phyloP scores from a whole-genome alignment of 2,888 invertebrate species.

The Drosophila borealis region DNA sequence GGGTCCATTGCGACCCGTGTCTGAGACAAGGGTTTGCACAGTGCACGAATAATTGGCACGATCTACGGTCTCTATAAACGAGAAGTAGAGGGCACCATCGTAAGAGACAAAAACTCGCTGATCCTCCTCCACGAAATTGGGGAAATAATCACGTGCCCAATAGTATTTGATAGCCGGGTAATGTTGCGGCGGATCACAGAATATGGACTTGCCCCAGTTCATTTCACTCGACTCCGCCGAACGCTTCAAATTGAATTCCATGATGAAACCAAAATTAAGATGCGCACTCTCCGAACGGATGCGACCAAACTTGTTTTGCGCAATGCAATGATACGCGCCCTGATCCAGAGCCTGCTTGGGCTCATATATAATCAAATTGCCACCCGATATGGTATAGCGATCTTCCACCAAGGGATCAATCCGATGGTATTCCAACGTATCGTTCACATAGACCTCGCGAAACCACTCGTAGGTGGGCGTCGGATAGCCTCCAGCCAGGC shows the following conservation, averaged over 20 bases:
- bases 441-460: conserved; percentile 93
- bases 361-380: conserved; percentile 93
- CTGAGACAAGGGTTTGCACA: conserved; percentile 94
- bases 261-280: conserved; percentile 94
- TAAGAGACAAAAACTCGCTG: conserved; percentile 96
- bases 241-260: conserved; percentile 95
- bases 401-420: conserved; percentile 91
- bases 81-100: conserved; percentile 97
- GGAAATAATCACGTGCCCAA: conserved; percentile 95
- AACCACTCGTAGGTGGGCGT: conserved; percentile 96
- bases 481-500: conserved; percentile 94
- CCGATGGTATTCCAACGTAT: conserved; percentile 89
- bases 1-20: conserved; percentile 95
- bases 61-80: conserved; percentile 95
- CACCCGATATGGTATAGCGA: conserved; percentile 95
- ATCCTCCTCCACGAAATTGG: conserved; percentile 97
- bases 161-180: conserved; percentile 95
- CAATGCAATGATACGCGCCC: conserved; percentile 96
- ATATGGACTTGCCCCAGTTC: conserved; percentile 97
- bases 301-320: conserved; percentile 94
- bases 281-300: conserved; percentile 95
- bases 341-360: conserved; percentile 93
- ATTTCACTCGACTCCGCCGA: conserved; percentile 93
- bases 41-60: conserved; percentile 96
- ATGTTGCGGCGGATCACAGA: conserved; percentile 96